Percentiles rank a stretch among this genome's conserved stretches.
Evolutionary conservation across 2,113 vertebrate species (phyloP).

Genomic region (Engraulis encrasicolus): DNA sequence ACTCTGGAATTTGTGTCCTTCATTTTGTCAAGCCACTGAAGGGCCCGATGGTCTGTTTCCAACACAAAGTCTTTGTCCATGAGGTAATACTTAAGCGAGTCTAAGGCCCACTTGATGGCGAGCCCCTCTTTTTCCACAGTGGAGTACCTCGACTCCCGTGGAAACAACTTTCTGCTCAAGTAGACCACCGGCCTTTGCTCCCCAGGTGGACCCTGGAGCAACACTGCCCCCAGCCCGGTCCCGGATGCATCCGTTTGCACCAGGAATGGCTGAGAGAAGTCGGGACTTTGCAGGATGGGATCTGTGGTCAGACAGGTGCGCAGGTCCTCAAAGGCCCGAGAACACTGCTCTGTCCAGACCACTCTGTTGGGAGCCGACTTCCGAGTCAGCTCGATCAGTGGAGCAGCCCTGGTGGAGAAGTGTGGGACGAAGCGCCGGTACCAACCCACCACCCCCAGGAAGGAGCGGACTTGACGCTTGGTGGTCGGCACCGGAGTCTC

Average conservation of each 20-base stretch:
- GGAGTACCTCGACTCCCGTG: constrained; percentile 5
- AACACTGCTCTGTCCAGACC: neutral
- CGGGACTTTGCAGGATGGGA: constrained; percentile 14
- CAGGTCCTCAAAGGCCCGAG: neutral
- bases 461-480: neutral
- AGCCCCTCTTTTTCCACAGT: constrained; percentile 22
- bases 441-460: neutral
- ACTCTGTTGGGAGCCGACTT: too few relatives aligned
- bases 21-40: constrained; percentile 18
- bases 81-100: constrained; percentile 1
- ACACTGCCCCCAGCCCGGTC: neutral
- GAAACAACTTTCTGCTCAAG: constrained; percentile 26
- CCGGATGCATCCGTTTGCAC: constrained; percentile 13
- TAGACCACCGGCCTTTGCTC: neutral
- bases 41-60: constrained; percentile 20
- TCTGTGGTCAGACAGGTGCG: neutral
- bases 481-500: neutral
- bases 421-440: neutral
- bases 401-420: neutral
- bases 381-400: neutral
- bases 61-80: constrained; percentile 3
- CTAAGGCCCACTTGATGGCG: neutral
- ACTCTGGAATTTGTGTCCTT: neutral
- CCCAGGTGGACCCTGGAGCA: neutral
- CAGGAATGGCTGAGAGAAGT: neutral